Evolutionary conservation across 2,888 invertebrate genomes (phyloP).

Genomic region (Epinotia brunnichana): DNA sequence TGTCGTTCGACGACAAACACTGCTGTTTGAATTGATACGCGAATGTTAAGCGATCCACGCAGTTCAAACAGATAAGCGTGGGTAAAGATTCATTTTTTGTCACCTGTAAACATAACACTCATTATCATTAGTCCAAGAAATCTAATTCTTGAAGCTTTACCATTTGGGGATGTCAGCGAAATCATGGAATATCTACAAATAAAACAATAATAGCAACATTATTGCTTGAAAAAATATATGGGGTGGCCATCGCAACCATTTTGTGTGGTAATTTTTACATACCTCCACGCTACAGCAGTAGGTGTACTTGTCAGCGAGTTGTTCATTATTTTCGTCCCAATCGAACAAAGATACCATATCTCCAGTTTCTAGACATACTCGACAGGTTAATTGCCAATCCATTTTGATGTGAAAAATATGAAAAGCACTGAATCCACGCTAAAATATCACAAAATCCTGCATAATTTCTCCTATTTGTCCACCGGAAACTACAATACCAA

Average conservation of each 20-base stretch:
- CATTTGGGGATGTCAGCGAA: slow-evolving; percentile 77
- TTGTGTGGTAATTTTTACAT: slow-evolving; percentile 77
- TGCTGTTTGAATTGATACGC: slow-evolving; percentile 81
- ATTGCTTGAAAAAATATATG: slow-evolving; percentile 74
- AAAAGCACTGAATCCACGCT: slow-evolving; percentile 44
- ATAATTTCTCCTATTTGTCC: slow-evolving; percentile 56
- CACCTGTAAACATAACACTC: slow-evolving; percentile 64
- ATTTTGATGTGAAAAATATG: slow-evolving; percentile 59
- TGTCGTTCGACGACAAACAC: slow-evolving; percentile 78
- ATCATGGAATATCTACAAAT: slow-evolving; percentile 66
- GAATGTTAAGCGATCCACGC: slow-evolving; percentile 78
- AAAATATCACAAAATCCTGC: slow-evolving; percentile 58
- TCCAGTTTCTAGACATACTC: slow-evolving; percentile 79
- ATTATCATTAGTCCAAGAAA: slow-evolving; percentile 40
- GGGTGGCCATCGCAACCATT: slow-evolving; percentile 85
- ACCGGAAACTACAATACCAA: slow-evolving; percentile 70
- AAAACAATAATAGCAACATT: slow-evolving; percentile 81
- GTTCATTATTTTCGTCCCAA: slow-evolving; percentile 83
- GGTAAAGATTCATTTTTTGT: slow-evolving; percentile 76
- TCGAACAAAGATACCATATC: slow-evolving; percentile 82
- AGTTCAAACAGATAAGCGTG: slow-evolving; percentile 78
- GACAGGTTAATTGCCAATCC: slow-evolving; percentile 83
- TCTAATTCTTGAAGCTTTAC: slow-evolving; percentile 49
- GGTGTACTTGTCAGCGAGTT: slow-evolving; percentile 79
- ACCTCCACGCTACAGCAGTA: slow-evolving; percentile 81